Conservation (phyloP, 2,888 invertebrate species). For the Drosophila anomalata region DNA sequence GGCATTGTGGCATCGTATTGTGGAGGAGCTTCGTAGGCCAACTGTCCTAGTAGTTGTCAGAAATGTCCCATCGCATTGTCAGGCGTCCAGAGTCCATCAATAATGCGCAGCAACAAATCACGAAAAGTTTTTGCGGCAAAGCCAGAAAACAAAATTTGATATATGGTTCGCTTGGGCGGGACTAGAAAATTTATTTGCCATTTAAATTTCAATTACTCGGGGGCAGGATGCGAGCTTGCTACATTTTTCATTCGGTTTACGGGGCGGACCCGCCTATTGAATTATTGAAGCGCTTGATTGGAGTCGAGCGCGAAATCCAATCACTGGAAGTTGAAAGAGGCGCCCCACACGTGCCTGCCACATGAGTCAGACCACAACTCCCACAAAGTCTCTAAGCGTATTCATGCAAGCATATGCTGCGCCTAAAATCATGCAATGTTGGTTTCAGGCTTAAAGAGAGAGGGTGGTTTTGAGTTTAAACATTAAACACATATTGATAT, state of each 20-base stretch:
- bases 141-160: slow-evolving; percentile 41
- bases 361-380: slow-evolving; percentile 10
- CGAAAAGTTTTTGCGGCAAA: slow-evolving; percentile 31
- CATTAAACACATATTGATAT: background rate
- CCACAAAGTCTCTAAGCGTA: background rate
- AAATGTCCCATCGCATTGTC: slow-evolving; percentile 43
- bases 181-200: slow-evolving; percentile 57
- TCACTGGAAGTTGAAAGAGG: slow-evolving; percentile 43
- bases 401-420: slow-evolving; percentile 18
- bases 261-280: slow-evolving; percentile 47
- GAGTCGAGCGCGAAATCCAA: slow-evolving; percentile 61
- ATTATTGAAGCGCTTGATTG: slow-evolving; percentile 74
- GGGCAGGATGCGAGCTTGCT: slow-evolving; percentile 21
- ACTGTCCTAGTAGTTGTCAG: slow-evolving; percentile 37
- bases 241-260: slow-evolving; percentile 25
- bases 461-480: slow-evolving; percentile 7
- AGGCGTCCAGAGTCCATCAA: slow-evolving; percentile 28
- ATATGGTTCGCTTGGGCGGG: slow-evolving; percentile 20
- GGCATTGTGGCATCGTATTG: background rate
- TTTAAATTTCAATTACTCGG: slow-evolving; percentile 73
- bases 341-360: slow-evolving; percentile 15
- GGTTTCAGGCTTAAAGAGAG: slow-evolving; percentile 18
- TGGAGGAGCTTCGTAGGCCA: slow-evolving; percentile 4
- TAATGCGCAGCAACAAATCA: slow-evolving; percentile 44
- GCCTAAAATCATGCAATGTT: slow-evolving; percentile 49